Base-by-base conservation (phyloP, 2,888 invertebrate species). In the Meandrusa payeni region DNA sequence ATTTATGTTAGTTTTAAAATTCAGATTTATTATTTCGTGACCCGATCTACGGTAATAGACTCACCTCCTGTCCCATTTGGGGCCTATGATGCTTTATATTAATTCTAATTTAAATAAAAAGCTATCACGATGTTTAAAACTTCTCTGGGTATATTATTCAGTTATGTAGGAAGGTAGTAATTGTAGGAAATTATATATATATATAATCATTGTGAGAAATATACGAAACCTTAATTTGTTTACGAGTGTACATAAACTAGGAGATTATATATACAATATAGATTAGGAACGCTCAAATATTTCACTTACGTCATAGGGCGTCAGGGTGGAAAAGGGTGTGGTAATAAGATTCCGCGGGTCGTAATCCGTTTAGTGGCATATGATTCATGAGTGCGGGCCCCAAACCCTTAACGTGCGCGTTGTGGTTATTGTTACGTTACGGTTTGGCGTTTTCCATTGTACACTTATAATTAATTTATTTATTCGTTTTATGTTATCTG, bases 281-380 rank as follows among this genome's bases (percentile, higher is more conserved):
- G 63, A 69, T 69, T 66, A 68, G 59, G 50, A 43, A 40, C 44
- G 29, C 54, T 55, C 53, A 56, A 55, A 60, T 61, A 61, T 64
- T 44, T 22, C 41, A 41, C 36, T 31, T 47, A 51, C 69, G 78
- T 78, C 79, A 73, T 62, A 61, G 46, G 58, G 57, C 58, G 76
- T 79, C 71, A 72, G 66, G 63, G 56, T 51, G 49, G 79, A 81
- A 76, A 77, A 85, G 83, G 86, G 85, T 81, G 69, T 52, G 52
- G 57, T 83, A 85, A 85, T 66, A 69, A 74, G 85, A 78, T 83
- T 85, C 62, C 62, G 61, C 54, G 56, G 64, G 65, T 60, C 63
- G 59, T 86, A 87, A 87, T 83, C 73, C 54, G 59, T 66, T 87
- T 87, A 86, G 52, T 33, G 50, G 63, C 48, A 61, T 78, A 85